These are phyloP conservation scores for Agriopis marginaria DNA, from an alignment of 2,888 invertebrate species.

Conservation along the genomic window DNA sequence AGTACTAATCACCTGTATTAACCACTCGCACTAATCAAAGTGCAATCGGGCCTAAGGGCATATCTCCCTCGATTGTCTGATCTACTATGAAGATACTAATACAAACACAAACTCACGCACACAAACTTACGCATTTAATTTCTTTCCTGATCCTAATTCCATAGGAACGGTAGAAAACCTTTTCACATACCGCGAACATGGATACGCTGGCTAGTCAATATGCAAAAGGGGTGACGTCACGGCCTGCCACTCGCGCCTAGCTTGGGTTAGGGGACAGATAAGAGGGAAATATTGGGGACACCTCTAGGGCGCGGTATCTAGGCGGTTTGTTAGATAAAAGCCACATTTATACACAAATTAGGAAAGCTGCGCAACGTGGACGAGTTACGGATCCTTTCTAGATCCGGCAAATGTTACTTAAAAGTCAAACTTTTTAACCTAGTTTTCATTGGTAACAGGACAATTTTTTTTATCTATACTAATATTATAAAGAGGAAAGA, in stretches of 20 bases:
- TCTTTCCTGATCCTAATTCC: neutral
- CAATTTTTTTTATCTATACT: too few species aligned
- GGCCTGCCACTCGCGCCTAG: conserved; percentile 24
- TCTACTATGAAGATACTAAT: too few species aligned
- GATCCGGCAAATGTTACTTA: too few species aligned
- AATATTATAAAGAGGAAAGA: too few species aligned
- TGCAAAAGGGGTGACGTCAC: conserved; percentile 41
- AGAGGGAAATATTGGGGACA: conserved; percentile 39
- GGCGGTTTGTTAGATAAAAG: conserved; percentile 21
- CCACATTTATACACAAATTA: conserved; percentile 13
- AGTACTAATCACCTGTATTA: too few species aligned
- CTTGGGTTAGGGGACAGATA: conserved; percentile 40
- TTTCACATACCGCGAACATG: neutral
- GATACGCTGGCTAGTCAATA: conserved; percentile 30
- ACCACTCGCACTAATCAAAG: too few species aligned
- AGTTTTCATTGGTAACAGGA: too few species aligned
- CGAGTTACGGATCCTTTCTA: neutral
- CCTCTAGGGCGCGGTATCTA: conserved; percentile 36
- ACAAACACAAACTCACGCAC: too few species aligned
- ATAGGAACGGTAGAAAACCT: neutral
- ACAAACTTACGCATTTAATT: too few species aligned
- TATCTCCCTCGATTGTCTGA: too few species aligned
- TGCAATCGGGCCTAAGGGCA: too few species aligned
- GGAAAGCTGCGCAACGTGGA: neutral
- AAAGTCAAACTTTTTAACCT: too few species aligned